These are phyloP conservation scores for Enteromius argenteus DNA, from an alignment of 2,797 vertebrate genomes.

Conservation along the genomic window DNA sequence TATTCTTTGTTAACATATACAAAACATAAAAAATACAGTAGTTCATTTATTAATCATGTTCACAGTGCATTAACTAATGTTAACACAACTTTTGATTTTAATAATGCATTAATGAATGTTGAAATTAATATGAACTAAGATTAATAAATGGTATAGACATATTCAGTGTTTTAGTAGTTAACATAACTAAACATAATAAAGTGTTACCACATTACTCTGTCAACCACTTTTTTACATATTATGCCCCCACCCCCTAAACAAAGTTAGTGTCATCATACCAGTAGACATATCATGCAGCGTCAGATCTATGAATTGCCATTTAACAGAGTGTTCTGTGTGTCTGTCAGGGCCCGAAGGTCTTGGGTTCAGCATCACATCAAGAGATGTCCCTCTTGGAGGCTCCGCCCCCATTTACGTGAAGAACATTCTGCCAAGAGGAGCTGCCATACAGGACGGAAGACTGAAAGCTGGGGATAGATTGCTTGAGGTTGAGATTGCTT, in stretches of 20 bases:
- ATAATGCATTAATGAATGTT: too few relatives aligned
- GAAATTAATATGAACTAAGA: too few relatives aligned
- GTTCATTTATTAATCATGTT: too few relatives aligned
- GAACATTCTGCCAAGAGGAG: conserved; percentile 94
- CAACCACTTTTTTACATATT: neutral
- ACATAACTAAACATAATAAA: too few relatives aligned
- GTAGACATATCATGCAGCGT: neutral
- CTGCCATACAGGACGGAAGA: conserved; percentile 93
- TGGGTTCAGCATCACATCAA: conserved; percentile 95
- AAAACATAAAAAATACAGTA: too few relatives aligned
- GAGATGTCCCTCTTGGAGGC: conserved; percentile 92
- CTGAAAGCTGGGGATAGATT: conserved; percentile 93
- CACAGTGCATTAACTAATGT: too few relatives aligned
- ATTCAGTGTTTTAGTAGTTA: too few relatives aligned
- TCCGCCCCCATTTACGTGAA: conserved; percentile 96
- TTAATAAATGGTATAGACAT: too few relatives aligned
- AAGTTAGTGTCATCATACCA: neutral
- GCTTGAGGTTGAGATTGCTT: conserved; percentile 78
- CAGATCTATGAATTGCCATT: neutral
- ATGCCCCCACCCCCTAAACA: neutral
- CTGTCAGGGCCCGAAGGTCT: conserved; percentile 90
- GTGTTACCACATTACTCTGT: too few relatives aligned
- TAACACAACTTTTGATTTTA: too few relatives aligned
- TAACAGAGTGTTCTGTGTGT: neutral
- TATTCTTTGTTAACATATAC: neutral